These are phyloP conservation scores for Sus cebifrons DNA, from an alignment of 2,797 vertebrate species.

Conservation along the genomic window DNA sequence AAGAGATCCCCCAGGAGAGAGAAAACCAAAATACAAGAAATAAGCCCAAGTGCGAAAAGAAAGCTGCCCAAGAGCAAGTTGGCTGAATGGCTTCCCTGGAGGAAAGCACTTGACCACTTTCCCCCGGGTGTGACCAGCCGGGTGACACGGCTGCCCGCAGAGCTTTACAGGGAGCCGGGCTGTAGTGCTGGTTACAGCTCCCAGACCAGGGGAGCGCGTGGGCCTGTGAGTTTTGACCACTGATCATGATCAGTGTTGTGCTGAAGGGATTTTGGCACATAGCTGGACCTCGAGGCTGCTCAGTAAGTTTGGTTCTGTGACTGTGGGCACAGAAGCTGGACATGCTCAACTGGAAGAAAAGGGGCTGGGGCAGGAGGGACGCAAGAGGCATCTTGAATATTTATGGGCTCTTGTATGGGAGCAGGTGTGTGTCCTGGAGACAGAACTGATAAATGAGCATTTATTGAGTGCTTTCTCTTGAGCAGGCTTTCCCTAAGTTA, in stretches of 20 bases:
- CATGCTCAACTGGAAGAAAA: background rate
- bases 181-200: background rate
- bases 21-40: background rate
- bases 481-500: background rate
- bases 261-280: background rate
- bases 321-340: background rate
- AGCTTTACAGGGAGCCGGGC: background rate
- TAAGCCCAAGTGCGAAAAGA: background rate
- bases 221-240: background rate
- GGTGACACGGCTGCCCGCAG: rapidly evolving
- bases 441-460: background rate
- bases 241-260: rapidly evolving
- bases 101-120: background rate
- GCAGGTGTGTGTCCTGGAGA: background rate
- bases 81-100: background rate
- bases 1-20: background rate
- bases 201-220: background rate
- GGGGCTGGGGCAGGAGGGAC: background rate
- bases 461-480: background rate
- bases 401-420: background rate
- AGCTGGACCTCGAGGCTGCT: background rate
- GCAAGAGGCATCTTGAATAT: background rate
- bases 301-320: background rate
- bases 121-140: background rate
- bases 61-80: background rate